These are phyloP conservation scores for Gracilinanus agilis DNA, from an alignment of 2,113 vertebrate genomes.

Conservation along the genomic window DNA sequence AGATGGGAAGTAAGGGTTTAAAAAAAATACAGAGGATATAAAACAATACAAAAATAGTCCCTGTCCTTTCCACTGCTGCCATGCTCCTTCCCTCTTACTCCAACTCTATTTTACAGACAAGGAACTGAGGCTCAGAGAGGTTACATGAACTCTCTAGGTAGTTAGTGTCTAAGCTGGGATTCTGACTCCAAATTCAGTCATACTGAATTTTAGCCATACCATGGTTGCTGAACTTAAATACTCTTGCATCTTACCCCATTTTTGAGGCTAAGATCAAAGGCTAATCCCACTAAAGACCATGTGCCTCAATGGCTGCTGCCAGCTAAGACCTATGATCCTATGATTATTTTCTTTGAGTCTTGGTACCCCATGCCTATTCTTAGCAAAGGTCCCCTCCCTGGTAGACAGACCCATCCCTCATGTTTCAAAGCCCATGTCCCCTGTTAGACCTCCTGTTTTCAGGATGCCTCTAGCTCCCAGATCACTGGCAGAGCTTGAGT, in stretches of 20 bases:
- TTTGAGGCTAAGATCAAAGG: background rate
- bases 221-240: background rate
- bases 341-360: background rate
- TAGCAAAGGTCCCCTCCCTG: background rate
- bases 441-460: background rate
- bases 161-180: background rate
- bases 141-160: background rate
- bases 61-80: background rate
- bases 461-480: background rate
- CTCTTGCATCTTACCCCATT: background rate
- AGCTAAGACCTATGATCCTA: background rate
- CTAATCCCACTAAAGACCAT: background rate
- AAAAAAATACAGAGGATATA: too few relatives aligned
- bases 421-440: background rate
- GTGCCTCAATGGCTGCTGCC: background rate
- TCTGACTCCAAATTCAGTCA: background rate
- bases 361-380: background rate
- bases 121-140: background rate
- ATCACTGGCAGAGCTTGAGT: background rate
- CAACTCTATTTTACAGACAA: background rate
- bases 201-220: background rate
- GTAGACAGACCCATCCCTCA: background rate
- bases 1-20: background rate
- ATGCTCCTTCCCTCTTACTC: background rate
- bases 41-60: too few relatives aligned